A percentile compares a stretch with the other conserved stretches of the same genome.
These are phyloP conservation scores for Xylocopa sonorina DNA, from an alignment of 1,140 invertebrate genomes.

Conservation along the genomic window DNA sequence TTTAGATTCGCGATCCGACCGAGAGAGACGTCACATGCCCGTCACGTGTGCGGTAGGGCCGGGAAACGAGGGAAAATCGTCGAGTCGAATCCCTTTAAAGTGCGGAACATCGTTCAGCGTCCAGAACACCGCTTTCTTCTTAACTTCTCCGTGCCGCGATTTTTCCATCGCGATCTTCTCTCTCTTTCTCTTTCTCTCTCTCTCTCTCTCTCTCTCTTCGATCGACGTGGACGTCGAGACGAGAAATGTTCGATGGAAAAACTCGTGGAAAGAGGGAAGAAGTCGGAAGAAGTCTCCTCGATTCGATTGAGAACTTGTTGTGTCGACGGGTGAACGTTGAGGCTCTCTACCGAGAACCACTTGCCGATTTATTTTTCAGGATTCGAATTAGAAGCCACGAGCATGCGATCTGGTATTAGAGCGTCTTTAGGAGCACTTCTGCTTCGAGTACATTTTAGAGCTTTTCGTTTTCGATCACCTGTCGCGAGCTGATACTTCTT, in stretches of 20 bases:
- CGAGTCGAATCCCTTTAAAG: slow-evolving; percentile 19
- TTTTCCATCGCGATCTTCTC: background rate
- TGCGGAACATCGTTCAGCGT: slow-evolving; percentile 28
- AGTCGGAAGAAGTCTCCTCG: slow-evolving; percentile 3
- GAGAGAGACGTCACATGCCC: background rate
- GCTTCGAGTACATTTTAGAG: no score
- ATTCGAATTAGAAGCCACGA: background rate
- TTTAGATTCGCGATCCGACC: background rate
- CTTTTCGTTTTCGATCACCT: no score
- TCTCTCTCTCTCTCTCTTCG: background rate
- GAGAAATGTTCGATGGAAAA: background rate
- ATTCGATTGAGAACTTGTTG: slow-evolving; percentile 29
- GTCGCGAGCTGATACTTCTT: no score
- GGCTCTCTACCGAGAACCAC: background rate
- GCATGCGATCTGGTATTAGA: background rate
- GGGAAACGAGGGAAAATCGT: background rate
- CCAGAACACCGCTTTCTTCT: slow-evolving; percentile 9
- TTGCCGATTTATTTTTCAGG: slow-evolving; percentile 16
- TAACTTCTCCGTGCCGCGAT: slow-evolving; percentile 29
- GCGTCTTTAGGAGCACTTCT: no score
- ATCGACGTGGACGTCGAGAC: background rate
- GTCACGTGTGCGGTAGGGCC: background rate
- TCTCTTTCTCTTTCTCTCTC: no score
- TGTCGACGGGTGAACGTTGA: slow-evolving; percentile 1
- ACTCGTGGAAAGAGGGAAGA: background rate